These are phyloP conservation scores for Eupithecia inturbata DNA, from an alignment of 2,888 invertebrate species.

Conservation along the genomic window DNA sequence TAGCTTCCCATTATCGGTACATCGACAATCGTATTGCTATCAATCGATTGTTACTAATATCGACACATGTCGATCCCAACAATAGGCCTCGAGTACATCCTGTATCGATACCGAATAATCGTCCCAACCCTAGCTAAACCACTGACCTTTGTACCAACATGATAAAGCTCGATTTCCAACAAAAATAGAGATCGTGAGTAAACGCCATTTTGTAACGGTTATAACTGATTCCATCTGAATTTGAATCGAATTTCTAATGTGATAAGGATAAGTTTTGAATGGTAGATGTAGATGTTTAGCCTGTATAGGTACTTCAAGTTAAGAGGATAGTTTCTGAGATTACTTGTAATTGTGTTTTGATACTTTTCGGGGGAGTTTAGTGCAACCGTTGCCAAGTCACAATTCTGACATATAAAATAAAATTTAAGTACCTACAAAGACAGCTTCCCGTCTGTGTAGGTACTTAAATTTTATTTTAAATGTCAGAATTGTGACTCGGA, in stretches of 20 bases:
- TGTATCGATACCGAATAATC: constrained; percentile 53
- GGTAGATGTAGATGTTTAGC: constrained; percentile 20
- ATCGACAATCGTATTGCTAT: constrained; percentile 50
- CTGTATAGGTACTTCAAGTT: constrained; percentile 69
- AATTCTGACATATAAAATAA: no score
- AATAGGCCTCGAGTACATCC: constrained; percentile 70
- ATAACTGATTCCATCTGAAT: constrained; percentile 25
- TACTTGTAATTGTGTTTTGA: constrained; percentile 77
- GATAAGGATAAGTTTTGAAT: constrained; percentile 32
- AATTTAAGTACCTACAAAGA: no score
- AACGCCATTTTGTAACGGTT: constrained; percentile 33
- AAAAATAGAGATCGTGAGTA: constrained; percentile 20
- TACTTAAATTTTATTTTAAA: constrained; percentile 16
- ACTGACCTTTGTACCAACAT: constrained; percentile 38
- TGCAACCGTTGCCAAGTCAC: no score
- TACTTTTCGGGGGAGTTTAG: constrained; percentile 66
- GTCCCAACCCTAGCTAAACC: constrained; percentile 27
- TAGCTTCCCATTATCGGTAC: constrained; percentile 33
- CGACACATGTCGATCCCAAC: constrained; percentile 77
- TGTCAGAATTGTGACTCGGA: constrained; percentile 7
- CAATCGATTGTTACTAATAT: constrained; percentile 61
- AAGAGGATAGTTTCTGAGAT: constrained; percentile 74
- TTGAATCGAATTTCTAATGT: constrained; percentile 30
- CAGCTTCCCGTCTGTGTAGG: no score
- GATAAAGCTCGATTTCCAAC: constrained; percentile 49